Conservation (phyloP, 1,140 invertebrate species). For the Drosophila busckii region DNA sequence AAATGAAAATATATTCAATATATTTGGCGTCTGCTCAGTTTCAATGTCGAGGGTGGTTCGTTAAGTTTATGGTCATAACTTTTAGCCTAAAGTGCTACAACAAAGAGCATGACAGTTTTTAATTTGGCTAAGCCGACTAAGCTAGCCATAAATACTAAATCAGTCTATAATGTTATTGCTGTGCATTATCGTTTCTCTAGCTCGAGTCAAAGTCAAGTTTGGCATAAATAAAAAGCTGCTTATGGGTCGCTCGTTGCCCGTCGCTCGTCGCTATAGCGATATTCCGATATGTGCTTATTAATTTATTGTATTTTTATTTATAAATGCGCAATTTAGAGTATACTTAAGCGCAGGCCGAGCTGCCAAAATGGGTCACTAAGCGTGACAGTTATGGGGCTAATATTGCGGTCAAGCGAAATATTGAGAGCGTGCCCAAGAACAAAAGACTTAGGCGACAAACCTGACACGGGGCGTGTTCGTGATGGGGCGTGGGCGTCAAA, state of each 20-base stretch:
- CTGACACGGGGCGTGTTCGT: conserved; percentile 20
- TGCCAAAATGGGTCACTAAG: conserved; percentile 65
- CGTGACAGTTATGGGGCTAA: conserved; percentile 65
- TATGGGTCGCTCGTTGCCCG: conserved; percentile 28
- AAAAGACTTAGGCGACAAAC: conserved; percentile 60
- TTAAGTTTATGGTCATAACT: no score
- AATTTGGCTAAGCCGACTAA: no score
- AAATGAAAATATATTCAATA: no score
- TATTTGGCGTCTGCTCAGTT: no score
- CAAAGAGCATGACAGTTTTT: no score
- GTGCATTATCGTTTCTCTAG: no score
- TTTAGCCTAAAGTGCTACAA: no score
- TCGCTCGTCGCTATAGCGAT: conserved; percentile 22
- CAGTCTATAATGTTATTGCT: no score
- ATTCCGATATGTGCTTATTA: conserved; percentile 19
- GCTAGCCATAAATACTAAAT: conserved; percentile 43
- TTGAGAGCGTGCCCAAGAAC: conserved; percentile 38
- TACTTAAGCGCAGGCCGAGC: conserved; percentile 9
- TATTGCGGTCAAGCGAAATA: conserved; percentile 49
- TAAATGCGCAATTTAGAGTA: conserved; percentile 57
- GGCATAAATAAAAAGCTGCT: conserved; percentile 61
- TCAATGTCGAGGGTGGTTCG: no score
- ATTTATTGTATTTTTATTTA: conserved; percentile 67
- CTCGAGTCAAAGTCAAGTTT: conserved; percentile 71
- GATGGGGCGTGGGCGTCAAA: neutral